Evolutionary conservation across 2,113 vertebrate species (phyloP).

Genomic region (Dipodomys ordii): DNA sequence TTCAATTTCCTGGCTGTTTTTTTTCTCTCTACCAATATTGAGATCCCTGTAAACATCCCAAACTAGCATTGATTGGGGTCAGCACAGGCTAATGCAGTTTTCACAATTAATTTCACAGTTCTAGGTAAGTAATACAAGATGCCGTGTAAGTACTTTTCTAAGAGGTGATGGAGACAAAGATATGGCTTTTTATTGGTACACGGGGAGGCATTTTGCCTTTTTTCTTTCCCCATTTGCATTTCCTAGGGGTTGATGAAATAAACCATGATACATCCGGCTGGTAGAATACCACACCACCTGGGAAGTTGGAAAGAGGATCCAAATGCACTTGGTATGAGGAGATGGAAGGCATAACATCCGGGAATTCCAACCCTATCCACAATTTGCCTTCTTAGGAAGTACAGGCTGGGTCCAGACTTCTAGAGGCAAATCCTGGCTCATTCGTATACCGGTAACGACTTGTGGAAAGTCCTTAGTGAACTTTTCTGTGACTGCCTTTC

Average conservation of each 20-base stretch:
- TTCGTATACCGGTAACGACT: background rate
- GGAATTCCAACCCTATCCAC: rapidly evolving
- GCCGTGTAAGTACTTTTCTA: conserved; percentile 18
- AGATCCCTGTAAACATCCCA: conserved; percentile 45
- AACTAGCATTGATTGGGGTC: conserved; percentile 55
- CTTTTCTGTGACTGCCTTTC: background rate
- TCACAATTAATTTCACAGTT: conserved; percentile 49
- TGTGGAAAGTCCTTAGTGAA: background rate
- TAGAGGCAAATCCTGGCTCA: background rate
- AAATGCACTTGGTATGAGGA: background rate
- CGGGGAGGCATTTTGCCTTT: background rate
- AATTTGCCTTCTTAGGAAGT: too few species aligned
- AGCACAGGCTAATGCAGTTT: conserved; percentile 51
- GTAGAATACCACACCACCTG: background rate
- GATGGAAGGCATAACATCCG: rapidly evolving
- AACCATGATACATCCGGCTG: background rate
- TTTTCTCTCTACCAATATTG: background rate
- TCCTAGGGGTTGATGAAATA: background rate
- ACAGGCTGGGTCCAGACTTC: background rate
- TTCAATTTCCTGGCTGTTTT: conserved; percentile 20
- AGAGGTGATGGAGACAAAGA: conserved; percentile 20
- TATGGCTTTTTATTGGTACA: background rate
- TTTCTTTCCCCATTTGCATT: background rate
- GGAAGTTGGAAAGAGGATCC: background rate
- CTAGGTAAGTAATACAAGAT: background rate